phyloP scores from a whole-genome alignment of 2,888 invertebrate species.

The Chrysolina haemoptera region DNA sequence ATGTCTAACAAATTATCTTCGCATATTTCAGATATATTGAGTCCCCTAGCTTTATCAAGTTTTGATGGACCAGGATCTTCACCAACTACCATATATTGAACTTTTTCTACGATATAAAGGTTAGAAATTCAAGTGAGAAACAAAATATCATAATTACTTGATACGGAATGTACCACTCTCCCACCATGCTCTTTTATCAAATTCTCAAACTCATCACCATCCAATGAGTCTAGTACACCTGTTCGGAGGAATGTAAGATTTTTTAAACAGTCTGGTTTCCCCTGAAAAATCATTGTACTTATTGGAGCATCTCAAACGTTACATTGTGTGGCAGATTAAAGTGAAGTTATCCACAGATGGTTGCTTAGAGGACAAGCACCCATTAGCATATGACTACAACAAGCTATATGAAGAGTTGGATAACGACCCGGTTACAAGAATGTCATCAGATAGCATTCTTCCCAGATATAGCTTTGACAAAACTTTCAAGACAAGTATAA shows the following conservation, averaged over 20 bases:
- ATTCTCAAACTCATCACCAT: slow-evolving; percentile 83
- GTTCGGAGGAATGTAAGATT: slow-evolving; percentile 84
- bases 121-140: slow-evolving; percentile 17
- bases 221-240: slow-evolving; percentile 90
- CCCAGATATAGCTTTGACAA: too few relatives aligned
- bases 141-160: slow-evolving; percentile 70
- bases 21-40: slow-evolving; percentile 81
- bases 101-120: slow-evolving; percentile 65
- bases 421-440: too few relatives aligned
- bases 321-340: neutral
- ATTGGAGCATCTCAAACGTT: neutral
- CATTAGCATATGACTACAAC: too few relatives aligned
- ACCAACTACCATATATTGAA: slow-evolving; percentile 87
- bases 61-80: slow-evolving; percentile 91
- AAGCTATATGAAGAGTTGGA: too few relatives aligned
- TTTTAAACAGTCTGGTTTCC: slow-evolving; percentile 80
- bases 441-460: too few relatives aligned
- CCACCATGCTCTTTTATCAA: slow-evolving; percentile 88
- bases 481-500: too few relatives aligned
- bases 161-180: slow-evolving; percentile 80
- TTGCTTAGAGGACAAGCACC: too few relatives aligned
- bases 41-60: slow-evolving; percentile 80
- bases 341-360: too few relatives aligned
- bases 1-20: slow-evolving; percentile 89
- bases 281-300: slow-evolving; percentile 69